Evolutionary conservation across 2,888 invertebrate genomes (phyloP).

Genomic region (Pammene fasciana): DNA sequence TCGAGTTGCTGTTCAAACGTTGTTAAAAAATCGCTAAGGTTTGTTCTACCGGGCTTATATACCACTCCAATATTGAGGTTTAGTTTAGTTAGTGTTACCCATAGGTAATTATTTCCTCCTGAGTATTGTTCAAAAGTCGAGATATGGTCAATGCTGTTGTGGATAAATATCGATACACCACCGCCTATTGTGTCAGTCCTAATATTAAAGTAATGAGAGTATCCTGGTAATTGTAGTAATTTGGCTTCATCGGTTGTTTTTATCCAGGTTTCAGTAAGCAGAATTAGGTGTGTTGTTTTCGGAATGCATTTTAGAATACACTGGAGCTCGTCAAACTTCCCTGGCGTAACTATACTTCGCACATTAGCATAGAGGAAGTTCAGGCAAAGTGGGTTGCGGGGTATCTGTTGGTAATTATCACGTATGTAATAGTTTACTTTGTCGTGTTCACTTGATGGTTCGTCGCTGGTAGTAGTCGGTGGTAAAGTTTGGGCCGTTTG

Average conservation of each 20-base stretch:
- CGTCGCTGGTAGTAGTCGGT: neutral
- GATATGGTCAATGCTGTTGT: neutral
- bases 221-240: neutral
- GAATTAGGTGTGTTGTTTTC: constrained; percentile 3
- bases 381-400: neutral
- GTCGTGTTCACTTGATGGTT: neutral
- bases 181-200: neutral
- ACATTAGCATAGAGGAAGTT: constrained; percentile 22
- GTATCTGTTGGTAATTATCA: constrained; percentile 11
- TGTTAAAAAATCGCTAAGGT: constrained; percentile 5
- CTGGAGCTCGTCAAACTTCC: constrained; percentile 4
- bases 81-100: constrained; percentile 1
- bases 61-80: constrained; percentile 2
- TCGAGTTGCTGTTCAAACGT: constrained; percentile 21
- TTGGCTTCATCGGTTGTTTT: constrained; percentile 1
- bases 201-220: neutral
- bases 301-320: constrained; percentile 9
- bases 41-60: constrained; percentile 14
- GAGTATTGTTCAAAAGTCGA: neutral
- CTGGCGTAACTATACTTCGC: neutral
- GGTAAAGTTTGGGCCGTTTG: neutral
- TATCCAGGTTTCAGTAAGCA: constrained; percentile 10
- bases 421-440: neutral
- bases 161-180: neutral
- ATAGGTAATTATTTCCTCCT: constrained; percentile 1